Percentiles rank a stretch among this genome's conserved stretches.
Evolutionary conservation across 2,888 invertebrate species (phyloP).

Genomic region (Scelioninae gen. 2): DNA sequence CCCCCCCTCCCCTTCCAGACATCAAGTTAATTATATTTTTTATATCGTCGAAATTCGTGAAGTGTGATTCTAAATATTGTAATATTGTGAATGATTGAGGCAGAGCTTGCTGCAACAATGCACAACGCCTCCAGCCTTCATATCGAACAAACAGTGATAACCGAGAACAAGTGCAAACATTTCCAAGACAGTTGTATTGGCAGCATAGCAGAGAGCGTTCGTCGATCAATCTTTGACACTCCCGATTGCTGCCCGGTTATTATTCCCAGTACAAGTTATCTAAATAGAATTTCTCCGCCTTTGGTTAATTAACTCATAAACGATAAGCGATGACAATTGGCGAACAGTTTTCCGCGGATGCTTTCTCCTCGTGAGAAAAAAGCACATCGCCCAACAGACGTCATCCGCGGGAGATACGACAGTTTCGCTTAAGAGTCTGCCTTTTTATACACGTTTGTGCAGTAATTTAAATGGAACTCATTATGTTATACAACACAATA

Average conservation of each 20-base stretch:
- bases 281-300: slow-evolving; percentile 59
- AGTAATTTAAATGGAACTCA: slow-evolving; percentile 1
- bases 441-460: slow-evolving; percentile 23
- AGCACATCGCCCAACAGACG: slow-evolving; percentile 24
- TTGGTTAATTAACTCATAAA: slow-evolving; percentile 57
- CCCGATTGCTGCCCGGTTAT: slow-evolving; percentile 58
- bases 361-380: slow-evolving; percentile 50
- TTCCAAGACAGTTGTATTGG: slow-evolving; percentile 56
- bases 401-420: slow-evolving; percentile 48
- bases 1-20: no score
- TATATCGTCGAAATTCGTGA: no score
- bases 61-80: slow-evolving; percentile 16
- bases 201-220: slow-evolving; percentile 41
- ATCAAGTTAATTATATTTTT: no score
- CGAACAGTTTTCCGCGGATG: slow-evolving; percentile 44
- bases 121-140: slow-evolving; percentile 55
- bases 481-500: not conserved
- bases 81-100: slow-evolving; percentile 14
- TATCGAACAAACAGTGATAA: slow-evolving; percentile 58
- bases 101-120: slow-evolving; percentile 41
- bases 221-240: slow-evolving; percentile 61
- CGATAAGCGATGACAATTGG: slow-evolving; percentile 58
- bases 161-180: slow-evolving; percentile 60
- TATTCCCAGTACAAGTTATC: slow-evolving; percentile 58
- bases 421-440: slow-evolving; percentile 29